Evolutionary conservation across 2,797 vertebrate genomes (phyloP), one percentile per base, ranked within the genome.

Genomic region (Leptodactylus fallax): DNA sequence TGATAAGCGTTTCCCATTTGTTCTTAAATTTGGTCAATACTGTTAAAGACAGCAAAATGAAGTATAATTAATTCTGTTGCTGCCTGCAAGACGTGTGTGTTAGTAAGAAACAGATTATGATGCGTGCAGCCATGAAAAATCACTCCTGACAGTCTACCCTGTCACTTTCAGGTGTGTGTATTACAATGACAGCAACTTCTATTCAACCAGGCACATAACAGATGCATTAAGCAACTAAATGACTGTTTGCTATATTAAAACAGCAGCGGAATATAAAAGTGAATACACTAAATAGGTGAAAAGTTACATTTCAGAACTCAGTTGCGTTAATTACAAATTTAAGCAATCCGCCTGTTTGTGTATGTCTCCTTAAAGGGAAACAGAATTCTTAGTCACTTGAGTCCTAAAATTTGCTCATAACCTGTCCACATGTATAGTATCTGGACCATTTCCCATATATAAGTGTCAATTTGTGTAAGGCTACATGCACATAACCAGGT

Each of bases 21-120:
- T 96, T 95, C 94, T 96, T 95, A 96, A 96, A 96, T 96, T 96
- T 96, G 95, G 95, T 95, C 96, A 96, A 96, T 96, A 96, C 95
- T 96, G 95, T 96, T 96, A 96, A 96, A 96, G 95, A 95, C 95
- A 95, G 95, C 95, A 95, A 96, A 96, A 95, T 95, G 95, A 96
- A 95, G 94, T 95, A 95, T 95, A 96, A 96, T 96, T 96, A 96
- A 96, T 96, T 95, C 94, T 94, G 95, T 95, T 95, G 94, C 94
- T 92, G 93, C 93, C 91, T 90, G 93, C 93, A 92, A 94, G 94
- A 94, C 93, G 91, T n/a, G 90, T 91, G 92, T 94, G 94, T 93
- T 94, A 94, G 93, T 91, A 92, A 93, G 92, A 95, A 93, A 93
- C 93, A 93, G 93, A 95, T 94, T 95, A 94, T 9, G 10, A 93